Conservation (phyloP, 2,797 vertebrate species). For the Pseudomugil gertrudae region DNA sequence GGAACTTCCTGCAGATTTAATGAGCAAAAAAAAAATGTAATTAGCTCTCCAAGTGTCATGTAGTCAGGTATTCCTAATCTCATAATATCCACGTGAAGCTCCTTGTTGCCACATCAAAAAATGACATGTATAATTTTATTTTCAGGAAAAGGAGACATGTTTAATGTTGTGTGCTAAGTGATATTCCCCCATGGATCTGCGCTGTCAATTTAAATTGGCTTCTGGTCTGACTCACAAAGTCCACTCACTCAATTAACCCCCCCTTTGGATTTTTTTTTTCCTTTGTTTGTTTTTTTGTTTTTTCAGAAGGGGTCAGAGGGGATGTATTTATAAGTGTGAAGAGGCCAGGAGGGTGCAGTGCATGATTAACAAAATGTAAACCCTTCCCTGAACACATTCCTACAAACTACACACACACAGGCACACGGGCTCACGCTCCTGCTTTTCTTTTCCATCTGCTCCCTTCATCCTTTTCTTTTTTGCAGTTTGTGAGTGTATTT, state of each 20-base stretch:
- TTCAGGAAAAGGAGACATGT: conserved; percentile 37
- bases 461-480: conserved; percentile 30
- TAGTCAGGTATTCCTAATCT: conserved; percentile 28
- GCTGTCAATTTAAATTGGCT: conserved; percentile 62
- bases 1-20: not conserved
- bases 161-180: conserved; percentile 63
- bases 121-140: conserved; percentile 30
- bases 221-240: conserved; percentile 64
- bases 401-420: conserved; percentile 1
- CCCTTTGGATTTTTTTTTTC: conserved; percentile 2
- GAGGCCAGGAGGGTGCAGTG: conserved; percentile 18
- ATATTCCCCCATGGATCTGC: conserved; percentile 55
- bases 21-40: not conserved
- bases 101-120: conserved; percentile 10
- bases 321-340: conserved; percentile 39
- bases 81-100: conserved; percentile 9
- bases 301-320: not conserved
- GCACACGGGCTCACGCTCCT: conserved; percentile 14
- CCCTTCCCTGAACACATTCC: conserved; percentile 25
- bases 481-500: conserved; percentile 68
- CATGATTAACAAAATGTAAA: conserved; percentile 40
- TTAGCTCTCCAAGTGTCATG: conserved; percentile 2
- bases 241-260: conserved; percentile 64
- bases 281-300: not conserved
- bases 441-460: conserved; percentile 53